Base-by-base conservation (phyloP, 2,888 invertebrate species). In the Chaetoderma sp. region DNA sequence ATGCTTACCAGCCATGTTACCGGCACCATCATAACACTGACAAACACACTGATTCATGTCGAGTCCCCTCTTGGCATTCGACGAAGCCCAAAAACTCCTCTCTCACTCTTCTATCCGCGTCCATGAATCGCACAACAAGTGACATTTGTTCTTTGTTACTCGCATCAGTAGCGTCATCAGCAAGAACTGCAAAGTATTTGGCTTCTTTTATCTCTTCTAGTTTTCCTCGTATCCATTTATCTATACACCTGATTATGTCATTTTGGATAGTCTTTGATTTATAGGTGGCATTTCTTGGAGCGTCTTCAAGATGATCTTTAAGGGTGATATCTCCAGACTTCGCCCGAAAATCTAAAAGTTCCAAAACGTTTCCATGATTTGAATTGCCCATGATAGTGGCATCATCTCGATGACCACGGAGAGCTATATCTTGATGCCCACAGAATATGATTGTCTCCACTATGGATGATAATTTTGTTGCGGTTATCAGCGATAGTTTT, bases 191-290 rank as follows among this genome's bases (percentile, higher is more conserved):
- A 60, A 69, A 71, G 52, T 54, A 67, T 44, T 50, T 6, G 30
- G 68, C 60, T 28, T 57, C n/a, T 18, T 36, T 59, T 23, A 62
- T 44, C 33, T 64, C 49, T 2, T 68, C 59, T 6, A 73, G 52
- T 16, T 42, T 49, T 42, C 42, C 27, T 32, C 39, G n/a, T 10
- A 72, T 65, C 1, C 62, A 13, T 8, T 67, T 42, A 18, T 49
- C 65, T 61, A 60, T 59, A 13, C 68, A 27, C 16, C 33, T 39
- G 2, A 74, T 56, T 2, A 70, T 23, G 18, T 68, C 61, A 30
- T 70, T 73, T 60, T 73, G 71, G 23, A 67, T 68, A 13, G 62
- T 60, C 33, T 68, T 68, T 0, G 70, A 70, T 1, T 65, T 64
- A 59, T 71, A 70, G n/a, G 45, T 68, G 3, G 36, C 63, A 63